Conservation (phyloP, 2,888 invertebrate genomes). For the Tortricodes alternella region DNA sequence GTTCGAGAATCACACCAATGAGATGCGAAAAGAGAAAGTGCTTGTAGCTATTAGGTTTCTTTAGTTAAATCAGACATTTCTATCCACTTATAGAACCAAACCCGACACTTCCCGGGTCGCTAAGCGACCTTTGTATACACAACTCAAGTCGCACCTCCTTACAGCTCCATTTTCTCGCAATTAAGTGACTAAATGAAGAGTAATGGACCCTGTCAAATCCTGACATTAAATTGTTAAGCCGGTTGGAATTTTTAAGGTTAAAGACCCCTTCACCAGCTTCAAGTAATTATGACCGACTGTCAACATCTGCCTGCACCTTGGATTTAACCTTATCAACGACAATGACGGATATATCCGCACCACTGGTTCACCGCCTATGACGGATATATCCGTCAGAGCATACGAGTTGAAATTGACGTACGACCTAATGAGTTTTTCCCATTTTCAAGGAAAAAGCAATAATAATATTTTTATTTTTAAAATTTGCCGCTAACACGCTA, state of each 20-base stretch:
- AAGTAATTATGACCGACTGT: background rate
- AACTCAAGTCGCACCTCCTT: slow-evolving; percentile 10
- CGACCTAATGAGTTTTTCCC: no score
- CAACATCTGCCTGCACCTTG: slow-evolving; percentile 7
- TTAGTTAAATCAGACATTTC: no score
- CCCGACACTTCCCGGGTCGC: background rate
- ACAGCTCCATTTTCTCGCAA: slow-evolving; percentile 28
- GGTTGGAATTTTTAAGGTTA: slow-evolving; percentile 5
- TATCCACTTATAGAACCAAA: background rate
- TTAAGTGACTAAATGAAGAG: slow-evolving; percentile 38
- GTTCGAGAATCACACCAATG: no score
- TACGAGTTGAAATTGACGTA: no score
- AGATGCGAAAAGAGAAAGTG: no score
- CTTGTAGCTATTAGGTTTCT: no score
- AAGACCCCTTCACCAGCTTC: slow-evolving; percentile 8
- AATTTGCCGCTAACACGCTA: no score
- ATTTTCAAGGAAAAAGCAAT: no score
- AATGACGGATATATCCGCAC: no score
- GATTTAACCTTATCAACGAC: slow-evolving; percentile 3
- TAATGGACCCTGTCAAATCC: slow-evolving; percentile 35
- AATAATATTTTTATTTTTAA: no score
- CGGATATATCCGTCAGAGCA: no score
- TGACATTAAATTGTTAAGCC: slow-evolving; percentile 25
- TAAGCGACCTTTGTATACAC: background rate
- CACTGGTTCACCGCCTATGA: no score